Percentiles rank a stretch among this genome's conserved stretches.
phyloP scores from a whole-genome alignment of 2,797 vertebrate genomes.

The Sebastes aleutianus region DNA sequence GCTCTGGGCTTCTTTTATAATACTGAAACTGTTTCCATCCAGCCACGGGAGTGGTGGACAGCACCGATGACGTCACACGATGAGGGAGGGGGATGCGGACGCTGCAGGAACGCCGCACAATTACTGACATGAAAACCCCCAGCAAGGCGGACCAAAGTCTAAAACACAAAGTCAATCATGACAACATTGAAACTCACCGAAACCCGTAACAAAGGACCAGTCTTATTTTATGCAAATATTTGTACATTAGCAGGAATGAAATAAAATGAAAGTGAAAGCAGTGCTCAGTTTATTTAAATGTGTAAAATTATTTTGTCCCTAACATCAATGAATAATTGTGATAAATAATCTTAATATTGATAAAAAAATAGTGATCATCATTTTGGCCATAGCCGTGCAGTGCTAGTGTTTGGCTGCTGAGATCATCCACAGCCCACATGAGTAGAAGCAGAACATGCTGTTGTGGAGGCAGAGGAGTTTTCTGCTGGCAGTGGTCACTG shows the following conservation, averaged over 20 bases:
- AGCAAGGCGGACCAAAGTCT: no score
- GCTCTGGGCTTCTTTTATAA: background rate
- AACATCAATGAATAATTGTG: background rate
- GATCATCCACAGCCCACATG: background rate
- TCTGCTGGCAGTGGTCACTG: conserved; percentile 18
- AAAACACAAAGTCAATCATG: fast-evolving
- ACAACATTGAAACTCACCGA: no score
- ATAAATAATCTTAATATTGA: background rate
- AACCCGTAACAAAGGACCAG: no score
- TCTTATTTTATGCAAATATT: no score
- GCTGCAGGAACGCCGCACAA: no score
- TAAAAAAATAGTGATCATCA: background rate
- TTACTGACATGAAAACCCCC: no score
- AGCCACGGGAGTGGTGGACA: no score
- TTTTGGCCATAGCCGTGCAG: background rate
- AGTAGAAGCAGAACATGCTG: background rate
- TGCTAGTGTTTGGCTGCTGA: background rate
- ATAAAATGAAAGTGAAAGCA: no score
- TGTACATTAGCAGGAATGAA: no score
- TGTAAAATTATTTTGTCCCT: background rate
- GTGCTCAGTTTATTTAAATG: no score
- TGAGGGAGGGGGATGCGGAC: no score
- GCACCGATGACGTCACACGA: no score
- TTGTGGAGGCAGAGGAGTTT: conserved; percentile 1
- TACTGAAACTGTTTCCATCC: fast-evolving